Evolutionary conservation across 1,140 invertebrate species (phyloP), one percentile per base, ranked within the genome.

Genomic region (Drosophila bocki): DNA sequence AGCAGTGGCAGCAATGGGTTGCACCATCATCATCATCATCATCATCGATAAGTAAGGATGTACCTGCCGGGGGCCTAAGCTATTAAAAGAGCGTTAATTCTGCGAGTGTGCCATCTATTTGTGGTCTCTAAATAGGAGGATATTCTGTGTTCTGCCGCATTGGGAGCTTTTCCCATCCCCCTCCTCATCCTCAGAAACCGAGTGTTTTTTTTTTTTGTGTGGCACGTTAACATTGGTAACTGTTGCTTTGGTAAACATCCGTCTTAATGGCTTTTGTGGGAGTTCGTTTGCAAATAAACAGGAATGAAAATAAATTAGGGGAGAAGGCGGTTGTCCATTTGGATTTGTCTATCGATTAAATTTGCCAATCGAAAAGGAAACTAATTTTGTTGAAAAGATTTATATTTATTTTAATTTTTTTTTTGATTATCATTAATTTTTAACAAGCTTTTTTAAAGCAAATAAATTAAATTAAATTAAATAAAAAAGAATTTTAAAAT

Each of bases 241-340:
- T 82, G 76, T 62, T 74, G 80, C 75, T 64, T 83, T 75, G 76
- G 59, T 47, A 75, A 75, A 69, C 62, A 60, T 57, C 37, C 39
- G 48, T 51, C 50, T 71, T 71, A 74, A 71, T 51, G 67, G 45
- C 44, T 60, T 37, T 60, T 71, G 44, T 59, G 53, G 53, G 53
- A 48, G 35, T 39, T 42, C 29, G 47, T 17, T 26, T 5, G 17
- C 22, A 37, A 59, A 22, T 59, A 42, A 71, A 32, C 11, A 22
- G n/a, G 50, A 35, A 13, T 37, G 13, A 19, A 60, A 42, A 19
- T 15, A 37, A 42, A 42, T 59, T 39, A 29, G 7, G 5, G 2
- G 4, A n/a, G 44, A 45, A 37, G 22, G 60, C 33, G 39, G 12
- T 17, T 62, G 41, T 45, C 12, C 17, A 47, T 2, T 5, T 15